A percentile compares a stretch with the other conserved stretches of the same genome.
phyloP scores from a whole-genome alignment of 1,140 invertebrate species.

The Lasioglossum baleicum region DNA sequence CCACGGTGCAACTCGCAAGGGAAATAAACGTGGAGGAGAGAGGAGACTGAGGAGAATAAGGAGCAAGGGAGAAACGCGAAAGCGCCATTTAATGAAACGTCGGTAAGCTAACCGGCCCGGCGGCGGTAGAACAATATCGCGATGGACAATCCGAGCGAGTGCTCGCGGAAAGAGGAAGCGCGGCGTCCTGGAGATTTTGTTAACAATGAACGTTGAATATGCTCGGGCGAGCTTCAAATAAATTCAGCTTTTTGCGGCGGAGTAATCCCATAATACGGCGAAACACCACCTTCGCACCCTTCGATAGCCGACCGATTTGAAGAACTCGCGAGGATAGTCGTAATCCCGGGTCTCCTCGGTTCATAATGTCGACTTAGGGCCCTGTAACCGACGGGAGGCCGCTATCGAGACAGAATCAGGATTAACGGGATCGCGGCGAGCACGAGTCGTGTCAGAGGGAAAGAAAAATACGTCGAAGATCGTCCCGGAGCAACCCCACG shows the following conservation, averaged over 20 bases:
- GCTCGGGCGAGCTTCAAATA: neutral
- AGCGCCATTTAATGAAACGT: conserved; percentile 28
- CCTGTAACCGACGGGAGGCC: neutral
- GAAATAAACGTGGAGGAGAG: conserved; percentile 11
- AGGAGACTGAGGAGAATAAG: no score
- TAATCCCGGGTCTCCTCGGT: conserved; percentile 32
- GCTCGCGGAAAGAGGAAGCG: conserved; percentile 7
- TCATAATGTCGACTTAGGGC: conserved; percentile 18
- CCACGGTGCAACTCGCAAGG: conserved; percentile 7
- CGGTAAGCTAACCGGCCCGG: conserved; percentile 8
- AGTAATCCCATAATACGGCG: conserved; percentile 34
- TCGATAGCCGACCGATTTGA: conserved; percentile 3
- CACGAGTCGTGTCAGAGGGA: conserved; percentile 7
- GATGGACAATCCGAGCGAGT: neutral
- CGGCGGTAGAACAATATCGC: conserved; percentile 12
- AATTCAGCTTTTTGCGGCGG: neutral
- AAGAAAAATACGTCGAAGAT: conserved; percentile 20
- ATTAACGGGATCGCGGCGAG: conserved; percentile 9
- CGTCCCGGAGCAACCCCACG: neutral
- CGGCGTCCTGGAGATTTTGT: neutral
- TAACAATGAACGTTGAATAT: conserved; percentile 7
- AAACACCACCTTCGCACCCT: neutral
- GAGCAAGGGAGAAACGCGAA: neutral
- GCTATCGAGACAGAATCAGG: neutral
- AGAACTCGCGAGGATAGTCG: conserved; percentile 22